Base-by-base conservation (phyloP, 2,113 vertebrate species). In the Scalopus aquaticus region DNA sequence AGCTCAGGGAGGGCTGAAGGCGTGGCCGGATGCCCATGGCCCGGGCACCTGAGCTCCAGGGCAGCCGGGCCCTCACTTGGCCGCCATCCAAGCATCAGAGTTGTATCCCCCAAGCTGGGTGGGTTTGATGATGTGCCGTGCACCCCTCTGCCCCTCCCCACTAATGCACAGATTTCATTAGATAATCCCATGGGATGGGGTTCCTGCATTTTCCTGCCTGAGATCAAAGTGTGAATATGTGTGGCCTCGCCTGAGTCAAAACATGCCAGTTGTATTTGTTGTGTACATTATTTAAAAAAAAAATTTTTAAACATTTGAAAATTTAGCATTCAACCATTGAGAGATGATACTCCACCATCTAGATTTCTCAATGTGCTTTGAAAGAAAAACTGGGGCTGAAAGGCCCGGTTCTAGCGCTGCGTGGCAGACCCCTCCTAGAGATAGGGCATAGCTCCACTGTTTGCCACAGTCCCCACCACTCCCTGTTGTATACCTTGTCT, bases 11-110 rank as follows among this genome's bases (percentile, higher is more conserved):
- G n/a, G 79, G 58, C 56, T 44, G 26, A 10, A 62, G 3, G 1
- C 8, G 15, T 20, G 42, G 19, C 37, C 16, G 0, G 16, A 37
- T 1, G 0, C 44, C 65, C 9, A 0, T 10, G 42, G 19, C 37
- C 12, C 0, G 16, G 32, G 46, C 1, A 0, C 44, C 65, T 8
- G 0, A 10, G 54, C 35, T 70, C 54, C 26, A 0, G 0, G 0
- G 60, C 3, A 22, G 39, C 24, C 72, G 51, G 37, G 26, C 9
- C 49, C 62, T n/a, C 19, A 0, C 79, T 64, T 0, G 3, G 72
- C 39, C 1, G 0, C 28, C 5, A 4, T 1, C 0, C 0, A 13
- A 6, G 17, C 15, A 22, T 39, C 22, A 6, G 32, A 35, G 65
- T 30, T 16, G 1, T 28, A 3, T 15, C 37, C 6, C 28, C 39